Evolutionary conservation across 2,113 vertebrate species (phyloP), one percentile per base, ranked within the genome.

Genomic region (Dicerorhinus sumatrensis): DNA sequence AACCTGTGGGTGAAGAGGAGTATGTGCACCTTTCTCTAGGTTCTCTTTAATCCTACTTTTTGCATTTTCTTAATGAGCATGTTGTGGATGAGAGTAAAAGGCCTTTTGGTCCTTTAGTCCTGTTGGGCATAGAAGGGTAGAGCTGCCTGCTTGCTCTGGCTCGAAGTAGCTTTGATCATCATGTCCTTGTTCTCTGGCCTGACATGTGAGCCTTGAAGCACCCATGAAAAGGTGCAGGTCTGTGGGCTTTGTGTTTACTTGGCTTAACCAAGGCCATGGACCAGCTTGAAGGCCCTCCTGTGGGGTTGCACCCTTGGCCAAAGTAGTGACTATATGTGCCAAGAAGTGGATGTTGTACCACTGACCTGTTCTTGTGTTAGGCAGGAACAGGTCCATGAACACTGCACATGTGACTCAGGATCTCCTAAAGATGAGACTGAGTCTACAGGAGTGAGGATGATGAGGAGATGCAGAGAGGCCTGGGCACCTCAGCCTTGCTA

Each of bases 111-210:
- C 46, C 81, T 80, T 94, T 27, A 58, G 48, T 87, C 42, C 6
- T 92, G 0, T 23, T 82, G 51, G 58, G 65, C 11, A 42, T 79
- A 83, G 60, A 88, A 89, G 7, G n/a, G 3, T 83, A 70, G 75
- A 90, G 54, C 36, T 85, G 23, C n/a, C 20, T 62, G 1, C 82
- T 81, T 87, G 72, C 23, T 95, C 39, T 79, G 18, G 33, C 70
- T 88, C 0, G 1, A 62, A 80, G 31, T 48, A 79, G 6, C 39
- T 96, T 94, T 89, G 48, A 62, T 21, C n/a, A 25, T 63, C 25
- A 54, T 48, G 12, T 90, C 39, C 63, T 65, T 79, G 27, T 87
- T 93, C 76, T 96, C 10, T 91, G 69, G 48, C 62, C 17, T 96
- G 33, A 77, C 54, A 25, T 2, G 2, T 36, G 48, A 90, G 54